Evolutionary conservation across 1,140 invertebrate genomes (phyloP).

Genomic region (Drosophila nigrodunni): DNA sequence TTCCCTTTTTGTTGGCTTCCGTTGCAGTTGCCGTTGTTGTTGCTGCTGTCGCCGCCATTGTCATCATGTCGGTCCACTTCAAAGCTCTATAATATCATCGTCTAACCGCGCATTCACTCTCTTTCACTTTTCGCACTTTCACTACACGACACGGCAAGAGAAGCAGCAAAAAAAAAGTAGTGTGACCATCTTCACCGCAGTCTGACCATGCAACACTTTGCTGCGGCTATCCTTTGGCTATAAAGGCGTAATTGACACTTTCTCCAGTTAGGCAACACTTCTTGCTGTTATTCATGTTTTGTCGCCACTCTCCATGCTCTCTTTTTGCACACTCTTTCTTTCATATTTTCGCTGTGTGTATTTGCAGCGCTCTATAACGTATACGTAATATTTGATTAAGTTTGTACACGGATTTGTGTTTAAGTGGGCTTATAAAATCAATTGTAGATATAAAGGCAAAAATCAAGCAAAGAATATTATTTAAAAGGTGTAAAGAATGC

Average conservation of each 20-base stretch:
- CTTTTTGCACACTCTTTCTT: background rate
- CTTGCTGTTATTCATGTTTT: conserved; percentile 24
- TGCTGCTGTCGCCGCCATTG: conserved; percentile 31
- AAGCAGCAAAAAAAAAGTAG: conserved; percentile 39
- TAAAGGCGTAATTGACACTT: conserved; percentile 81
- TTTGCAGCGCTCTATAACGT: background rate
- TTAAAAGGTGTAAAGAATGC: too few species aligned
- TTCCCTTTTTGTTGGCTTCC: conserved; percentile 70
- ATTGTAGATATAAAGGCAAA: too few species aligned
- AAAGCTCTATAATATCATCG: conserved; percentile 72
- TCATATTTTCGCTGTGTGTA: background rate
- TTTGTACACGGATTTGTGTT: too few species aligned
- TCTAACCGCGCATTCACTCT: conserved; percentile 73
- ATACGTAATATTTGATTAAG: too few species aligned
- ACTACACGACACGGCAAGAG: conserved; percentile 44
- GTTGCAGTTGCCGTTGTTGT: conserved; percentile 31
- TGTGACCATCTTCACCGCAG: conserved; percentile 26
- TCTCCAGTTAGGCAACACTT: conserved; percentile 45
- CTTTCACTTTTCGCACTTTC: conserved; percentile 60
- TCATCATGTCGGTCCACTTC: conserved; percentile 66
- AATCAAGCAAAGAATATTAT: too few species aligned
- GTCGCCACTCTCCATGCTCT: background rate
- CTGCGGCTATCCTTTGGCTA: conserved; percentile 78
- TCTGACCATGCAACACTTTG: conserved; percentile 76
- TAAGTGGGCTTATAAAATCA: too few species aligned